Evolutionary conservation across 2,797 vertebrate species (phyloP).

Genomic region (Peromyscus aztecus): DNA sequence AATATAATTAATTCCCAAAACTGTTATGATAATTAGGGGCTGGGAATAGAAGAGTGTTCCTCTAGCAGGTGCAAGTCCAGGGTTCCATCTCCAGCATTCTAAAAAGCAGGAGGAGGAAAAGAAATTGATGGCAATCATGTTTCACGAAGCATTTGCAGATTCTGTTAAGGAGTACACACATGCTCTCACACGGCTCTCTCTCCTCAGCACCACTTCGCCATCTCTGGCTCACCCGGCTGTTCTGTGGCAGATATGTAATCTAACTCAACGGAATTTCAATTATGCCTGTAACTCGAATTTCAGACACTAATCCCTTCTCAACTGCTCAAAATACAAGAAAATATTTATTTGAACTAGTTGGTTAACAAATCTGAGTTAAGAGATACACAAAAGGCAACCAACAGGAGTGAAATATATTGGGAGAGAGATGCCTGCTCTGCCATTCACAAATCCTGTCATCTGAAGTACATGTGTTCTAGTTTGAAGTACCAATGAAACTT

Average conservation of each 20-base stretch:
- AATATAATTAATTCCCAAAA: slow-evolving; percentile 17
- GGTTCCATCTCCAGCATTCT: not conserved
- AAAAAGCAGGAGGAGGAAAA: not conserved
- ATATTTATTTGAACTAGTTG: slow-evolving; percentile 57
- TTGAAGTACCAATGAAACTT: slow-evolving; percentile 33
- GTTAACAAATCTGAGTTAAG: slow-evolving; percentile 63
- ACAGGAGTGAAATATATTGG: not conserved
- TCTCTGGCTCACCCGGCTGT: not conserved
- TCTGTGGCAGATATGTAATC: slow-evolving; percentile 8
- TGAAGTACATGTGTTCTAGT: slow-evolving; percentile 27
- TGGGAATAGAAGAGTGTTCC: not conserved
- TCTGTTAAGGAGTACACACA: not conserved
- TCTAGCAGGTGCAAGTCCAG: not conserved
- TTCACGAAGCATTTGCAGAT: slow-evolving; percentile 22
- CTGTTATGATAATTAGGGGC: not conserved
- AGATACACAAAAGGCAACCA: slow-evolving; percentile 46
- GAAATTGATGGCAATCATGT: not conserved
- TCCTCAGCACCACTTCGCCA: not conserved
- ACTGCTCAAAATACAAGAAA: slow-evolving; percentile 54
- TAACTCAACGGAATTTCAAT: slow-evolving; percentile 57
- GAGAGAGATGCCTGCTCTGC: not conserved
- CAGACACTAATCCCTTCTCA: slow-evolving; percentile 64
- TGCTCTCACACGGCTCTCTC: not conserved
- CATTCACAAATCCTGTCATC: slow-evolving; percentile 25
- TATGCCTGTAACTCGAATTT: slow-evolving; percentile 56